Evolutionary conservation across 2,797 vertebrate genomes (phyloP).

Genomic region (Eulemur albifrons): DNA sequence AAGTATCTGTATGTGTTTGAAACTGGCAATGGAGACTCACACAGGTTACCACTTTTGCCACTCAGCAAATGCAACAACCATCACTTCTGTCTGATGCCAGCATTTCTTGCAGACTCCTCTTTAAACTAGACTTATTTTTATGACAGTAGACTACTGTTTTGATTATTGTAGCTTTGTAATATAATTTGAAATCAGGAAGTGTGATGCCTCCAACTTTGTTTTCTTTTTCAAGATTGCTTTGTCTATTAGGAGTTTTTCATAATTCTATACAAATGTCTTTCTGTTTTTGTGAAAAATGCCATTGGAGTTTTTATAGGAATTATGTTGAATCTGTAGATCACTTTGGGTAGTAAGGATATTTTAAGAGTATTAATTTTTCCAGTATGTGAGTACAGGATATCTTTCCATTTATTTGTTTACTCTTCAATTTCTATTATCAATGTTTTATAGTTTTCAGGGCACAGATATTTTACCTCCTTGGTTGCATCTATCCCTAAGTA

Average conservation of each 20-base stretch:
- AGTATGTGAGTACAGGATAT: too few species aligned
- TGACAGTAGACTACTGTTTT: background rate
- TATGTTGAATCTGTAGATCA: background rate
- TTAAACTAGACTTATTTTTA: background rate
- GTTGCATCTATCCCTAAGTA: background rate
- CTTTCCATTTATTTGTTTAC: too few species aligned
- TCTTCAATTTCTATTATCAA: background rate
- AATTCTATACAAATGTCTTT: too few species aligned
- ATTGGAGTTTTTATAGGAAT: background rate
- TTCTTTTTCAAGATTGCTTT: too few species aligned
- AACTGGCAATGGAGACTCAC: background rate
- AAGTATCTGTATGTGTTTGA: background rate
- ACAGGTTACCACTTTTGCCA: background rate
- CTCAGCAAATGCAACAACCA: background rate
- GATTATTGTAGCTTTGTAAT: background rate
- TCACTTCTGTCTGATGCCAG: background rate
- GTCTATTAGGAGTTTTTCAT: too few species aligned
- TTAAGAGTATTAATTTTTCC: too few species aligned
- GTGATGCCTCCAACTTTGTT: too few species aligned
- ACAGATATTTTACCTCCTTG: background rate
- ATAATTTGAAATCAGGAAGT: too few species aligned
- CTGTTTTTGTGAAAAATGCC: background rate
- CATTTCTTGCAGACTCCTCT: background rate
- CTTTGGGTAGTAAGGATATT: too few species aligned
- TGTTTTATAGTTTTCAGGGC: background rate